These are phyloP conservation scores for Chrosomus eos DNA, from an alignment of 2,797 vertebrate species.

Conservation along the genomic window DNA sequence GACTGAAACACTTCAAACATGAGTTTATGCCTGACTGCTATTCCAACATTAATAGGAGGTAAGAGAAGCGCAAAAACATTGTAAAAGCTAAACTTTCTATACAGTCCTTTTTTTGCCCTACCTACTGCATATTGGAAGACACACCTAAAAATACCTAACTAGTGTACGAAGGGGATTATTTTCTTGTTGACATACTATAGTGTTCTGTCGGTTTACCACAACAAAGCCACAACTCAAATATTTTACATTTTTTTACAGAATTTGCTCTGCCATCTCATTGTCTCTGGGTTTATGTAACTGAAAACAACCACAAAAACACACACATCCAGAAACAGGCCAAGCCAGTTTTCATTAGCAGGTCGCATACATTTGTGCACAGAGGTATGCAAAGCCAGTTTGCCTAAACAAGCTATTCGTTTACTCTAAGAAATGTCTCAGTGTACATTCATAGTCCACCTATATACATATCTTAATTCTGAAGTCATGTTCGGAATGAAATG, in stretches of 20 bases:
- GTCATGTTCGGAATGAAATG: background rate
- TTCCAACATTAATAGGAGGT: slow-evolving; percentile 17
- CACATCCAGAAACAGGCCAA: slow-evolving; percentile 1
- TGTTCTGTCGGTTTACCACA: background rate
- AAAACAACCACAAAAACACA: slow-evolving; percentile 30
- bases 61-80: slow-evolving; percentile 29
- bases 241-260: slow-evolving; percentile 33
- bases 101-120: background rate
- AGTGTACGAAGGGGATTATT: background rate
- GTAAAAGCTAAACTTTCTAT: background rate
- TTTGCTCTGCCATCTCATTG: slow-evolving; percentile 32
- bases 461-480: background rate
- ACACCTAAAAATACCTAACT: slow-evolving; percentile 1
- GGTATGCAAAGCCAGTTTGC: background rate
- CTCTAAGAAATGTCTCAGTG: background rate
- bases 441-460: background rate
- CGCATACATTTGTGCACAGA: background rate
- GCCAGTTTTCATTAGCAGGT: slow-evolving; percentile 14
- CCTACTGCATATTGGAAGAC: background rate
- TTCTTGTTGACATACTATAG: background rate
- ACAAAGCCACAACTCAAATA: slow-evolving; percentile 20
- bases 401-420: background rate
- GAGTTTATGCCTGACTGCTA: slow-evolving; percentile 9
- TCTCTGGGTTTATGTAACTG: slow-evolving; percentile 38
- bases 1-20: slow-evolving; percentile 37